Evolutionary conservation across 2,113 vertebrate species (phyloP).

Genomic region (Puma concolor): DNA sequence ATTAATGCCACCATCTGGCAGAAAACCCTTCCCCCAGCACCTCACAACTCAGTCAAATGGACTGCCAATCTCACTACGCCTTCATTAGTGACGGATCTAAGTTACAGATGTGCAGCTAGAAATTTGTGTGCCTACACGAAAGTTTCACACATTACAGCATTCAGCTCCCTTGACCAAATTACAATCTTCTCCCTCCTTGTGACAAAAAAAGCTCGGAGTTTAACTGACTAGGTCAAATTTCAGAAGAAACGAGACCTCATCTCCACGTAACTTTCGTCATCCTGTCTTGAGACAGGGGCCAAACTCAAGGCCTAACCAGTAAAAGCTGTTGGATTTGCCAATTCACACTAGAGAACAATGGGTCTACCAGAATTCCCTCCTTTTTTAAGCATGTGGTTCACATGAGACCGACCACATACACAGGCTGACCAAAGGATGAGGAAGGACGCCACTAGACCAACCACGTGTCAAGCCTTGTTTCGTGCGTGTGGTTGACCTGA

Average conservation of each 20-base stretch:
- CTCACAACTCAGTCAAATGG: not conserved
- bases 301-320: not conserved
- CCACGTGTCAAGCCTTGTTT: conserved; percentile 50
- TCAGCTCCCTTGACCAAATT: not conserved
- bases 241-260: not conserved
- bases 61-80: not conserved
- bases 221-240: not conserved
- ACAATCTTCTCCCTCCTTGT: not conserved
- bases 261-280: not conserved
- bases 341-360: conserved; percentile 65
- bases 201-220: not conserved
- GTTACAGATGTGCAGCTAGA: not conserved
- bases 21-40: not conserved
- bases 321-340: conserved; percentile 59
- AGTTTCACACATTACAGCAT: not conserved
- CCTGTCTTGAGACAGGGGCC: not conserved
- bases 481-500: not conserved
- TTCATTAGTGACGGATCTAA: not conserved
- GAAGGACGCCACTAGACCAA: conserved; percentile 50
- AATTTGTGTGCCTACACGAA: not conserved
- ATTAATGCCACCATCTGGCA: not conserved
- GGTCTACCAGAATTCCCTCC: conserved; percentile 46
- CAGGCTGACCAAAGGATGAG: conserved; percentile 31
- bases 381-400: conserved; percentile 29
- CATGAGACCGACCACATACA: not conserved